These are phyloP conservation scores for Diuraphis noxia DNA, from an alignment of 1,140 invertebrate species.

Conservation along the genomic window DNA sequence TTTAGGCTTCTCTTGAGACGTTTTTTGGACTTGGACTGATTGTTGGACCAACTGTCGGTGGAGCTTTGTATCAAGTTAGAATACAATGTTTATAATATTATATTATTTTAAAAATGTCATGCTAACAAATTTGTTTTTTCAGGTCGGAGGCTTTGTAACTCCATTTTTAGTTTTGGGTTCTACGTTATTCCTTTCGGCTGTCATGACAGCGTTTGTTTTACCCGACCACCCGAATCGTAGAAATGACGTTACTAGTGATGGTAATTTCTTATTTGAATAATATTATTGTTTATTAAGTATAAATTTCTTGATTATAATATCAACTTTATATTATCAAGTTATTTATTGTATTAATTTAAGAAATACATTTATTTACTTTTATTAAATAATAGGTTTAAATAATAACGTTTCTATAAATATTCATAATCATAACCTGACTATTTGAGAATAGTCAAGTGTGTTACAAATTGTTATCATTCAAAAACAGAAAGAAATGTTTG, in stretches of 20 bases:
- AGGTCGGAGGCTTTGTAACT: constrained; percentile 80
- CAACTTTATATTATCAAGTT: background rate
- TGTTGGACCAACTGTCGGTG: constrained; percentile 82
- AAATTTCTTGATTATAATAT: background rate
- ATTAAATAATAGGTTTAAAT: too few species aligned
- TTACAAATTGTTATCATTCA: background rate
- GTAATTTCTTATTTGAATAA: background rate
- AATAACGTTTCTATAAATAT: background rate
- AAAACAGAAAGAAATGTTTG: background rate
- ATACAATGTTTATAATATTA: background rate
- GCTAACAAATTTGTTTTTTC: constrained; percentile 44
- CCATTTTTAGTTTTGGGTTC: constrained; percentile 84
- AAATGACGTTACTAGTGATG: constrained; percentile 39
- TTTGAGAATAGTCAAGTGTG: background rate
- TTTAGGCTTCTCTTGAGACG: constrained; percentile 80
- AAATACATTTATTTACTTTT: background rate
- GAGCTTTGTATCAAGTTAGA: constrained; percentile 72
- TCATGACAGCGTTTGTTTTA: constrained; percentile 74
- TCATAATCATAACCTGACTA: too few species aligned
- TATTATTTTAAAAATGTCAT: background rate
- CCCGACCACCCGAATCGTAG: constrained; percentile 63
- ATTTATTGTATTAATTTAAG: background rate
- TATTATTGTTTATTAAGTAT: background rate
- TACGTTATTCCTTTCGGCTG: constrained; percentile 73
- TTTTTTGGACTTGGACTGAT: constrained; percentile 88